Base-by-base conservation (phyloP, 2,113 vertebrate species). In the Cephalopholis sonnerati region DNA sequence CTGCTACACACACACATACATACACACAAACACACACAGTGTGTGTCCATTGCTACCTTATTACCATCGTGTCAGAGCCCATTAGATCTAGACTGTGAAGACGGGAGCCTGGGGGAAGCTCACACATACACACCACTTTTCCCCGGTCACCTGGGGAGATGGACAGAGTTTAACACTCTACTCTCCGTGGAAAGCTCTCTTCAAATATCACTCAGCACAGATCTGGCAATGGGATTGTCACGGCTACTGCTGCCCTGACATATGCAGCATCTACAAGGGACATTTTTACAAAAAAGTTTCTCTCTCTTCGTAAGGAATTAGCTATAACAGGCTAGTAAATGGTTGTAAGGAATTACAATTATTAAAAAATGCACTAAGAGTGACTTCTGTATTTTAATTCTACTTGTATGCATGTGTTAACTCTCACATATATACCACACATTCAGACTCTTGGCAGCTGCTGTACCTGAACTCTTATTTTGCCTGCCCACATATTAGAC, bases 51-150 rank as follows among this genome's bases (percentile, higher is more conserved):
- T 83, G 71, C 59, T 81, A 88, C 89, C 81, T 70, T 92, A 91
- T 89, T 89, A 92, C 82, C 80, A 69, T 70, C 66, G 87, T 90
- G 94, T 92, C 91, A 93, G 69, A 94, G 84, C 72, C 92, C 81
- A 95, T 95, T 95, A 93, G 91, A 93, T 90, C 65, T 64, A 68
- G 72, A 70, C 91, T 94, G 95, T 92, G 90, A 95, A 92, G 80
- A 82, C 41, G 41, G 54, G 65, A 66, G 73, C 81, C 84, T 70
- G n/a, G 62, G 57, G 74, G 66, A 83, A 81, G 83, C 81, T 88
- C 81, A 81, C 90, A 92, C 81, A 89, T 55, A 48, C 41, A 87
- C 39, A 83, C 57, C 78, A 92, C 79, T 79, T 87, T 77, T 54
- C 50, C 65, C 48, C 39, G 32, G 75, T 80, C 86, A 81, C 83